These are phyloP conservation scores for Protobothrops mucrosquamatus DNA, from an alignment of 2,113 vertebrate genomes.

Conservation along the genomic window DNA sequence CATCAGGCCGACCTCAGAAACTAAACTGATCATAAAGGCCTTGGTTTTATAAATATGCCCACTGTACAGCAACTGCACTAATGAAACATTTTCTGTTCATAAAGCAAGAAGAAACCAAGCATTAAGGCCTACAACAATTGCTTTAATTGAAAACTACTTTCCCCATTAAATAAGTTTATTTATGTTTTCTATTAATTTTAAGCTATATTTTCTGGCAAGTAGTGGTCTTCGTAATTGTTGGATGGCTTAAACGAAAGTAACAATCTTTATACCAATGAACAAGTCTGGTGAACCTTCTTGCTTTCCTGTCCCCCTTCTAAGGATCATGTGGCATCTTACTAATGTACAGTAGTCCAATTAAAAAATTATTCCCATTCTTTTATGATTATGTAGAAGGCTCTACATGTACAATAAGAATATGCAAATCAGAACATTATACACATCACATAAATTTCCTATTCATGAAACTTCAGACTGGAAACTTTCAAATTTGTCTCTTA, in stretches of 20 bases:
- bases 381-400: background rate
- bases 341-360: background rate
- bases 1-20: conserved; percentile 34
- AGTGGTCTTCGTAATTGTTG: background rate
- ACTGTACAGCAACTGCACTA: background rate
- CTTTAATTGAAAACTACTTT: background rate
- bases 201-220: background rate
- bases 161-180: background rate
- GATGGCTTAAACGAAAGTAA: background rate
- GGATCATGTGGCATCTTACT: background rate
- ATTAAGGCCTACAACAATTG: background rate
- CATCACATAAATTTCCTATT: background rate
- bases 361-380: background rate
- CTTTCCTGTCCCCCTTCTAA: background rate
- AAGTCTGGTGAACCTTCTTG: background rate
- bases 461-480: background rate
- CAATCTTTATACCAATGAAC: background rate
- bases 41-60: background rate
- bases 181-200: background rate
- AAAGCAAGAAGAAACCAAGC: conserved; percentile 15
- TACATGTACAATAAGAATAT: background rate
- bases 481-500: background rate
- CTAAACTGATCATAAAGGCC: conserved; percentile 32
- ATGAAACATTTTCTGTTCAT: conserved; percentile 33
- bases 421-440: background rate